phyloP scores from a whole-genome alignment of 2,113 vertebrate genomes.

The rabbit (Oryctolagus cuniculus) region mOryCun1.1 NC_091435.1:99536501-99537000 shows the following conservation, averaged over 20 bases:
- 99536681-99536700: background rate
- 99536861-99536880: background rate
- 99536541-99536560: background rate
- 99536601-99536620: background rate
- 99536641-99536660: background rate
- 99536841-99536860: background rate
- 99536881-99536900: background rate
- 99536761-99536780: slow-evolving; percentile 29
- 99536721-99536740: background rate
- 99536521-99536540: background rate
- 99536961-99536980: background rate
- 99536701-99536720: slow-evolving; percentile 33
- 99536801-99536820: slow-evolving; percentile 9
- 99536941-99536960: background rate
- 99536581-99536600: background rate
- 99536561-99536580: background rate
- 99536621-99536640: background rate
- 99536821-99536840: background rate
- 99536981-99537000: background rate
- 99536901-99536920: background rate
- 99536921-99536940: background rate
- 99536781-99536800: slow-evolving; percentile 43
- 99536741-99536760: background rate
- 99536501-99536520: background rate
- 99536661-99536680: too few species aligned